These are phyloP conservation scores for Oeneis ivallda DNA, from an alignment of 2,888 invertebrate species.

Conservation along the genomic window DNA sequence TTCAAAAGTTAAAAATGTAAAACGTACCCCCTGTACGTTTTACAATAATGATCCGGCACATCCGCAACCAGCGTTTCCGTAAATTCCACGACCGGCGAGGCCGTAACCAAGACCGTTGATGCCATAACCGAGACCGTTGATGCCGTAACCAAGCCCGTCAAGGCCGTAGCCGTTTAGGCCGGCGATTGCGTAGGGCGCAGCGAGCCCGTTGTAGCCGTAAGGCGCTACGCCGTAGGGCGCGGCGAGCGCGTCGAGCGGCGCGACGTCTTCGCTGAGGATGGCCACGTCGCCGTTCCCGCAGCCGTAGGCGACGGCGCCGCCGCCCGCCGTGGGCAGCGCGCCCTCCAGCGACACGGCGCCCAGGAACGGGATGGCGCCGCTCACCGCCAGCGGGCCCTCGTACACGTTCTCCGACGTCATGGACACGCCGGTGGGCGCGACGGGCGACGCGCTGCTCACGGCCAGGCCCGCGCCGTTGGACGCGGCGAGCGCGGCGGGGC, in stretches of 20 bases:
- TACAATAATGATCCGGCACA: background rate
- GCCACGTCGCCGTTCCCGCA: conserved; percentile 46
- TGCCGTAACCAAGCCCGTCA: conserved; percentile 14
- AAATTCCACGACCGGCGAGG: conserved; percentile 2
- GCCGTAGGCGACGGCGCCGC: conserved; percentile 45
- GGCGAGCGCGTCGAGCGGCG: conserved; percentile 9
- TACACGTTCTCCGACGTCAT: conserved; percentile 49
- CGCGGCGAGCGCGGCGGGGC: conserved; percentile 26
- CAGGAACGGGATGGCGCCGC: conserved; percentile 50
- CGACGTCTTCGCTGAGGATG: conserved; percentile 38
- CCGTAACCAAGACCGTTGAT: conserved; percentile 1
- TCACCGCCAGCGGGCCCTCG: conserved; percentile 48
- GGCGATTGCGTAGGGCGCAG: conserved; percentile 24
- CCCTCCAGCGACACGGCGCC: conserved; percentile 53
- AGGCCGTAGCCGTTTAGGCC: conserved; percentile 29
- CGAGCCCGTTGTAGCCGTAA: conserved; percentile 22
- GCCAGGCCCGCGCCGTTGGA: conserved; percentile 37
- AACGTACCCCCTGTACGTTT: background rate
- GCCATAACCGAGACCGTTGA: background rate
- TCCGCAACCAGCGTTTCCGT: background rate
- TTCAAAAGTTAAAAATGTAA: background rate
- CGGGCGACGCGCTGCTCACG: conserved; percentile 47
- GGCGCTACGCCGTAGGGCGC: conserved; percentile 4
- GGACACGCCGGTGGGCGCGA: conserved; percentile 50
- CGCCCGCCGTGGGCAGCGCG: conserved; percentile 43